A percentile compares a stretch with the other conserved stretches of the same genome.
Evolutionary conservation across 2,888 invertebrate genomes (phyloP).

Genomic region (Eupithecia inturbata): DNA sequence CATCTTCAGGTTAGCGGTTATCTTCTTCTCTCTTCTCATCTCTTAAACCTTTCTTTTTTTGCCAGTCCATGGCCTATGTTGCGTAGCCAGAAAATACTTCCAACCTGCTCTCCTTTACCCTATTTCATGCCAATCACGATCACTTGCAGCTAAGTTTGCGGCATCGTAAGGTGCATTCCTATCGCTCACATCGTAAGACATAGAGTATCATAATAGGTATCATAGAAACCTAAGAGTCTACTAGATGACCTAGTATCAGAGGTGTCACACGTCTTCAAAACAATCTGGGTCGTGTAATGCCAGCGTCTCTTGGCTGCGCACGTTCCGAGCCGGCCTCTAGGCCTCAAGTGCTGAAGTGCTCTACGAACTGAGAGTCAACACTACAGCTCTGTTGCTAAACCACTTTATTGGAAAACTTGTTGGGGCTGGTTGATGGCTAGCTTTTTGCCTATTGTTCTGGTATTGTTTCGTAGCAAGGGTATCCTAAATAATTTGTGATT

Average conservation of each 20-base stretch:
- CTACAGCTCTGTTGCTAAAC: constrained; percentile 41
- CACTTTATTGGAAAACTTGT: constrained; percentile 44
- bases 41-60: no score
- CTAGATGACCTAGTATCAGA: constrained; percentile 1
- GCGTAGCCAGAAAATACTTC: no score
- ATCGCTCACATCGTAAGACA: background rate
- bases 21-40: no score
- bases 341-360: constrained; percentile 23
- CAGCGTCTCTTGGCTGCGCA: constrained; percentile 30
- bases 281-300: constrained; percentile 37
- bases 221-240: background rate
- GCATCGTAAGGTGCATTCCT: no score
- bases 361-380: constrained; percentile 39
- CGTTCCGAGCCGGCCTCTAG: constrained; percentile 22
- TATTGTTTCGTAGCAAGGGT: background rate
- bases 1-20: no score
- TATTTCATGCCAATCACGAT: no score
- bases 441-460: constrained; percentile 13
- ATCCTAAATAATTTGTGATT: background rate
- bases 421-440: constrained; percentile 3
- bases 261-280: constrained; percentile 2
- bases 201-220: background rate
- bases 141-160: no score
- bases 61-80: no score
- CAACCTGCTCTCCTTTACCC: no score